Conservation (phyloP, 1,140 invertebrate genomes). For the Eupristina koningsbergeri region DNA sequence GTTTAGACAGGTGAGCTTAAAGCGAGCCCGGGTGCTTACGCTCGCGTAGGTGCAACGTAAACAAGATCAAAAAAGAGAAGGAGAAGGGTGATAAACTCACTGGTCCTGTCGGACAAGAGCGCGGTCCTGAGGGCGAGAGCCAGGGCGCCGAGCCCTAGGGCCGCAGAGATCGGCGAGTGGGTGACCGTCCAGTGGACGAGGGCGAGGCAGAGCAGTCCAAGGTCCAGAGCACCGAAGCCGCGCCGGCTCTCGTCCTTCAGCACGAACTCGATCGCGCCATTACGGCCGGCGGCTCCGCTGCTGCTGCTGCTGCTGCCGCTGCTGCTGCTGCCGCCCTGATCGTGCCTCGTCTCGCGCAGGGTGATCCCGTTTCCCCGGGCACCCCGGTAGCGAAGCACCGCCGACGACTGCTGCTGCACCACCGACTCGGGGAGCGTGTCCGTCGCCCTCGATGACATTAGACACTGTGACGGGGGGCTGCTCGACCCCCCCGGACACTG, state of each 20-base stretch:
- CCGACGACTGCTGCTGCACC: slow-evolving; percentile 1
- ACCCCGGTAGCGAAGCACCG: slow-evolving; percentile 50
- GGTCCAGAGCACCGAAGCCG: slow-evolving; percentile 37
- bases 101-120: slow-evolving; percentile 40
- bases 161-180: slow-evolving; percentile 26
- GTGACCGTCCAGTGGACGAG: slow-evolving; percentile 43
- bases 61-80: not conserved
- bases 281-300: slow-evolving; percentile 47
- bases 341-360: slow-evolving; percentile 50
- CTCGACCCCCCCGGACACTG: slow-evolving; percentile 1
- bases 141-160: slow-evolving; percentile 25
- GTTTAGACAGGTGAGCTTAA: too few relatives aligned
- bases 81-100: slow-evolving; percentile 35
- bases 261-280: slow-evolving; percentile 57
- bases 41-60: slow-evolving; percentile 10
- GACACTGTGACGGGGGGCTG: slow-evolving; percentile 20
- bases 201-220: slow-evolving; percentile 49
- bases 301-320: slow-evolving; percentile 12
- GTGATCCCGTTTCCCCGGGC: slow-evolving; percentile 54
- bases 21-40: not conserved
- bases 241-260: slow-evolving; percentile 54
- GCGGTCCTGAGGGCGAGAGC: slow-evolving; percentile 44
- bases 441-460: slow-evolving; percentile 44
- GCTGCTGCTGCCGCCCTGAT: too few relatives aligned
- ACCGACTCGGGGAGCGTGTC: not conserved